Conservation (phyloP, 2,113 vertebrate species). For the Todiramphus saurophagus region DNA sequence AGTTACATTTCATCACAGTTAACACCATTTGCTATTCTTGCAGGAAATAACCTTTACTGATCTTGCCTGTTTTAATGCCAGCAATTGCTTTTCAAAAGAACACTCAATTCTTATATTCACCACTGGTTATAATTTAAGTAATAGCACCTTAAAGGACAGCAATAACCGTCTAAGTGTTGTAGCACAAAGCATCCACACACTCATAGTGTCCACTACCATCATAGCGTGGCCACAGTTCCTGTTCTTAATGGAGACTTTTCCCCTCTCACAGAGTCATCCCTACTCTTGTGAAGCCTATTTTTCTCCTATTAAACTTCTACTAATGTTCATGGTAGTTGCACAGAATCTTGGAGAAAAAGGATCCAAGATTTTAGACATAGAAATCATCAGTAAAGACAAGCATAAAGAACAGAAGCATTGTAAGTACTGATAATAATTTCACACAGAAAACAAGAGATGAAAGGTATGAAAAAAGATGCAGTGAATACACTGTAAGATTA, state of each 20-base stretch:
- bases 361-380: not conserved
- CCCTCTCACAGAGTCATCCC: not conserved
- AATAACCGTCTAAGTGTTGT: conserved; percentile 24
- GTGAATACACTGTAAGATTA: not conserved
- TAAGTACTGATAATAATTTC: not conserved
- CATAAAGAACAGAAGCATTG: not conserved
- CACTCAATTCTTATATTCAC: conserved; percentile 1
- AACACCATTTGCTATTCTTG: conserved; percentile 47
- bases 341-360: not conserved
- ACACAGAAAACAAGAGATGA: not conserved
- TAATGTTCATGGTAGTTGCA: not conserved
- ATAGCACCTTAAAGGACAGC: conserved; percentile 40
- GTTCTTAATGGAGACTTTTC: conserved; percentile 23
- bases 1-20: conserved; percentile 57
- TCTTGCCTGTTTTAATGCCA: conserved; percentile 52
- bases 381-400: not conserved
- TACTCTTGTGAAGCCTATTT: not conserved
- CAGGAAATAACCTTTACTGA: conserved; percentile 60
- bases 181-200: conserved; percentile 27
- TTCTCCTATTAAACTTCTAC: conserved; percentile 26
- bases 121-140: conserved; percentile 30
- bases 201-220: not conserved
- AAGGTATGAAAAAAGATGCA: not conserved
- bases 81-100: conserved; percentile 44
- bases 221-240: not conserved